A percentile compares a stretch with the other conserved stretches of the same genome.
These are phyloP conservation scores for Eristalis intricaria DNA, from an alignment of 2,888 invertebrate genomes.

Conservation along the genomic window DNA sequence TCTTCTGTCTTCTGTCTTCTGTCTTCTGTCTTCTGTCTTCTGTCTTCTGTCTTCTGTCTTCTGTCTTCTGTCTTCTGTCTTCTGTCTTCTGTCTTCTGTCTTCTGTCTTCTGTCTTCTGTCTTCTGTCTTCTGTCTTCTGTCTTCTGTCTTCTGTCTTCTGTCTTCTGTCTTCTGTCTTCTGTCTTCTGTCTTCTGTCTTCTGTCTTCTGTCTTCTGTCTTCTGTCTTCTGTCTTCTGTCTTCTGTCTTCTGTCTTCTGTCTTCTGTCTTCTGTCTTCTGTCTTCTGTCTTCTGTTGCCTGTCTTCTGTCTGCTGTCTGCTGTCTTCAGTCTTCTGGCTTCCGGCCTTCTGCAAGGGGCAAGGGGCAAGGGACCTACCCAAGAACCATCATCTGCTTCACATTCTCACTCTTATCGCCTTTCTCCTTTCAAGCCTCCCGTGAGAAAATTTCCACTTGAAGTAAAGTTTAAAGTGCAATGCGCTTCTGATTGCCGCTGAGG, in stretches of 20 bases:
- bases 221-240: neutral
- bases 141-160: neutral
- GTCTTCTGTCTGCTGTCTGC: neutral
- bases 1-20: neutral
- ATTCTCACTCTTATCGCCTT: neutral
- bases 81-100: neutral
- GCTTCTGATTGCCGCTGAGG: neutral
- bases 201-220: neutral
- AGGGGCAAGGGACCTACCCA: no score
- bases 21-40: neutral
- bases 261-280: neutral
- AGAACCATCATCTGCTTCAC: neutral
- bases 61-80: neutral
- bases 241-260: neutral
- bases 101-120: neutral
- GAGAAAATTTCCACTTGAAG: neutral
- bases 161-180: neutral
- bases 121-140: neutral
- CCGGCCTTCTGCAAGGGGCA: neutral
- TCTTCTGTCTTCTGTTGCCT: neutral
- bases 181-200: neutral
- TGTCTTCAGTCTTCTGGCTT: neutral
- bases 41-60: neutral
- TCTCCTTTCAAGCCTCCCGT: neutral
- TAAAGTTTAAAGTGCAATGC: neutral